Conservation (phyloP, 2,888 invertebrate species). For the Clistopyga incitator region DNA sequence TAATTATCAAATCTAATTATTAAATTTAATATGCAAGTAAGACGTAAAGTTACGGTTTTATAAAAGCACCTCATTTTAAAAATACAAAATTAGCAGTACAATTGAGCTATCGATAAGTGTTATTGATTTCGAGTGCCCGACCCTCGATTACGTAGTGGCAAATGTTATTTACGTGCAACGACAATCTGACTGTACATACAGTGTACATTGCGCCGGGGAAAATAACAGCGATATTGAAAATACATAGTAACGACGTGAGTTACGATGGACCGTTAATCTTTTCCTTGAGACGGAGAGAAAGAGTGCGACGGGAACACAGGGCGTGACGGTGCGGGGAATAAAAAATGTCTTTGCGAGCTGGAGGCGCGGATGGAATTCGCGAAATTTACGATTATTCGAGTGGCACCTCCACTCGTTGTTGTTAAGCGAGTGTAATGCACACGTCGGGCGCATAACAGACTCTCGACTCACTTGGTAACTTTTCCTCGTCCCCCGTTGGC, state of each 20-base stretch:
- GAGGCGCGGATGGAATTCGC: constrained; percentile 29
- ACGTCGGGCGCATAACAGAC: background rate
- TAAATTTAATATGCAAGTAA: too few species aligned
- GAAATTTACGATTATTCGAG: constrained; percentile 43
- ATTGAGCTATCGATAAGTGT: too few species aligned
- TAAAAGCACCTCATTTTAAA: too few species aligned
- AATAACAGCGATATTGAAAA: constrained; percentile 60
- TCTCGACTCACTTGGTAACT: constrained; percentile 30
- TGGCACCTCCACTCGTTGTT: constrained; percentile 17
- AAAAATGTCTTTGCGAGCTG: constrained; percentile 31
- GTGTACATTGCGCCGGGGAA: constrained; percentile 35
- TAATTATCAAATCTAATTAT: too few species aligned
- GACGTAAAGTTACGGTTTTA: too few species aligned
- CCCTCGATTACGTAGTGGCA: background rate
- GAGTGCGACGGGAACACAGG: constrained; percentile 4
- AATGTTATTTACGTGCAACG: constrained; percentile 20
- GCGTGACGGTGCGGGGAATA: constrained; percentile 15
- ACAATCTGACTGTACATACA: constrained; percentile 24
- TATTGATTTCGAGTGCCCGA: too few species aligned
- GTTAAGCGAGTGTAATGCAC: background rate
- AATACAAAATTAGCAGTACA: too few species aligned
- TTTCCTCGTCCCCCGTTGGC: constrained; percentile 5
- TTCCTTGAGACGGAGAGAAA: constrained; percentile 14
- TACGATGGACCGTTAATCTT: constrained; percentile 60
- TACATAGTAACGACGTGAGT: constrained; percentile 29